Conservation (phyloP, 2,113 vertebrate species). For the Pedetes capensis region DNA sequence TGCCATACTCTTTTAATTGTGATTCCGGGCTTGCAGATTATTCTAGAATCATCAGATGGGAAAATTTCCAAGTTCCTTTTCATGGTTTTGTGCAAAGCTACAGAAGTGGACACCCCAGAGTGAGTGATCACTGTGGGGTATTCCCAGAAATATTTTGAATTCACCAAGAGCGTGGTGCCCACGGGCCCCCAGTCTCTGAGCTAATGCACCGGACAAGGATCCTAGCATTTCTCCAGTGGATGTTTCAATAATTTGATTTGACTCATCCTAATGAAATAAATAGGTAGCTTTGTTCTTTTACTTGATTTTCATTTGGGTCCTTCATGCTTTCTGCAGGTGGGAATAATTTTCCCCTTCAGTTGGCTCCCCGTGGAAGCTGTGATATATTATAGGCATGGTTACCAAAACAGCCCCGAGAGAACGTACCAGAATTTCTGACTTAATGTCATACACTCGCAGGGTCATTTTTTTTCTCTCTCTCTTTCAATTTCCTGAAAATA, state of each 20-base stretch:
- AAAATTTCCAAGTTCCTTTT: neutral
- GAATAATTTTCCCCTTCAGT: neutral
- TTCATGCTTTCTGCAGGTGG: neutral
- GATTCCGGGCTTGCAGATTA: neutral
- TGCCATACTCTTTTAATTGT: neutral
- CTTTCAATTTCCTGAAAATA: neutral
- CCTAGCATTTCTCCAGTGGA: rapidly evolving
- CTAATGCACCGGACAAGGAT: rapidly evolving
- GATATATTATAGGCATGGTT: neutral
- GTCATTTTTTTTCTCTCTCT: neutral
- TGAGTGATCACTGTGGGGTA: neutral
- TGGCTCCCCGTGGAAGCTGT: neutral
- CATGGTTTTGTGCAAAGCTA: rapidly evolving
- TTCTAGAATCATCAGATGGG: neutral
- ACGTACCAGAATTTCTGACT: neutral
- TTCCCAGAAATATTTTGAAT: neutral
- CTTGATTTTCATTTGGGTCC: neutral
- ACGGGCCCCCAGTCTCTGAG: rapidly evolving
- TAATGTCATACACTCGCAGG: neutral
- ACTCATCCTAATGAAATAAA: neutral
- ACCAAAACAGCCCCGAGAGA: neutral
- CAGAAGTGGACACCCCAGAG: neutral
- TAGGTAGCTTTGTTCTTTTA: neutral
- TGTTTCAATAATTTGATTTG: neutral
- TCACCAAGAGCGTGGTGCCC: rapidly evolving